phyloP scores from a whole-genome alignment of 2,113 vertebrate species.

The Amphilophus citrinellus region DNA sequence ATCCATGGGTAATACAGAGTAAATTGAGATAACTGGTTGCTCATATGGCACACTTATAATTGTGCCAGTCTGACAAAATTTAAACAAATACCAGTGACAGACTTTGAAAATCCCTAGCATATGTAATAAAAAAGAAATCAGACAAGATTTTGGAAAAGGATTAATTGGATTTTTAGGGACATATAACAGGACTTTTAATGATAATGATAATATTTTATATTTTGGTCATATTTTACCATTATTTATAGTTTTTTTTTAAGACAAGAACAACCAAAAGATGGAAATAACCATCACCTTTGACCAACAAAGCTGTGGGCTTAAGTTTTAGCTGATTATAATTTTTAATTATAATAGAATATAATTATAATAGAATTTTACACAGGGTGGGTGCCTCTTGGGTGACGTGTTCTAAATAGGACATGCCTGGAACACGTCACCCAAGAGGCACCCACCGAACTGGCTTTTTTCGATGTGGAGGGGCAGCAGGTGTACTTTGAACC shows the following conservation, averaged over 20 bases:
- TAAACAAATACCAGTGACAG: constrained; percentile 9
- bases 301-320: no score
- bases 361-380: not conserved
- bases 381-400: no score
- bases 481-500: no score
- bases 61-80: not conserved
- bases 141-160: not conserved
- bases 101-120: not conserved
- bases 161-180: not conserved
- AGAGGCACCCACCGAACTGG: no score
- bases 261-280: not conserved
- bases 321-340: not conserved
- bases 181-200: not conserved
- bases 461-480: no score
- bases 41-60: not conserved
- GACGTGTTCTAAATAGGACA: not conserved
- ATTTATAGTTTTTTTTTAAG: no score
- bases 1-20: not conserved
- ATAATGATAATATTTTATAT: not conserved
- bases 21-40: not conserved
- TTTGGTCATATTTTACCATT: not conserved
- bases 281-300: not conserved
- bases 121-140: not conserved
- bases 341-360: no score
- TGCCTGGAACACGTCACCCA: no score